phyloP scores from a whole-genome alignment of 2,888 invertebrate species.

The Andrena praecox region DNA sequence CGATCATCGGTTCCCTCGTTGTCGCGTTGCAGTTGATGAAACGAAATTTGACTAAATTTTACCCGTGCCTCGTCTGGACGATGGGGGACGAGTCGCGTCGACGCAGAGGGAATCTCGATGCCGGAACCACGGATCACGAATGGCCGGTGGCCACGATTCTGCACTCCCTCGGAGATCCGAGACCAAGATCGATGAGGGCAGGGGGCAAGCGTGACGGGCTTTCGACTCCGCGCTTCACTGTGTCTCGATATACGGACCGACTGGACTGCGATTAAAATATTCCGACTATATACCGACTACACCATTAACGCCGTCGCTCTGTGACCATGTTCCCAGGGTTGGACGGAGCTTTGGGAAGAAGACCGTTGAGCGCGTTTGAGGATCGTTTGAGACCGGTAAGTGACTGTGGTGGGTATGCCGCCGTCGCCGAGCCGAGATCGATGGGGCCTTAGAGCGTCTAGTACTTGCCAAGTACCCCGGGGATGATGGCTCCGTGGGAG shows the following conservation, averaged over 20 bases:
- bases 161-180: conserved; percentile 41
- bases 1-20: conserved; percentile 45
- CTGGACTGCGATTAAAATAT: conserved; percentile 46
- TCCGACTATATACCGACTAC: conserved; percentile 63
- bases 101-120: conserved; percentile 46
- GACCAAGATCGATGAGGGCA: conserved; percentile 11
- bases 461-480: conserved; percentile 82
- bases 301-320: conserved; percentile 62
- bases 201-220: conserved; percentile 14
- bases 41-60: conserved; percentile 79
- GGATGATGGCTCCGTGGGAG: conserved; percentile 85
- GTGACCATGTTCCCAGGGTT: conserved; percentile 76
- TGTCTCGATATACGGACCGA: conserved; percentile 53
- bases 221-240: conserved; percentile 48
- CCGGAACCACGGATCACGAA: conserved; percentile 71
- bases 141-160: conserved; percentile 56
- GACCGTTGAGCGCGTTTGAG: conserved; percentile 82
- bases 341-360: conserved; percentile 80
- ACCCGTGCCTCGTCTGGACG: conserved; percentile 53
- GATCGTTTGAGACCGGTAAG: conserved; percentile 82
- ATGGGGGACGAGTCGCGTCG: conserved; percentile 44
- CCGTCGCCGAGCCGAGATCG: conserved; percentile 85
- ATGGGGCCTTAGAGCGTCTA: conserved; percentile 83
- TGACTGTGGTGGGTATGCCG: conserved; percentile 84
- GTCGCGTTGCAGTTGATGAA: conserved; percentile 58